phyloP scores from a whole-genome alignment of 2,113 vertebrate species.

The Syngnathus typhle region DNA sequence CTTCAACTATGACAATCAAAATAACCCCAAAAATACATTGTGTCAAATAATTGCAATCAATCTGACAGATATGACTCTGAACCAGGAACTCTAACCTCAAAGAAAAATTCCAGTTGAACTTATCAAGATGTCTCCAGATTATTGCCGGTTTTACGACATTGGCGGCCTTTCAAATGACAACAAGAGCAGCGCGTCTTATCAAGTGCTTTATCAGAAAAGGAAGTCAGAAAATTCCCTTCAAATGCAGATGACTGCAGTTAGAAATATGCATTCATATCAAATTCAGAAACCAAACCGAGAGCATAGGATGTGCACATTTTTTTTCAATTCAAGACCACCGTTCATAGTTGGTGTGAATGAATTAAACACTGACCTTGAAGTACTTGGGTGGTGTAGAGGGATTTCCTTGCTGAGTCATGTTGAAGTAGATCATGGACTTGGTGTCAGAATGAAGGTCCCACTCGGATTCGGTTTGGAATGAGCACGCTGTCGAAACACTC shows the following conservation, averaged over 20 bases:
- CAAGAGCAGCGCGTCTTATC: too few relatives aligned
- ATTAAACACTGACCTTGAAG: slow-evolving; percentile 49
- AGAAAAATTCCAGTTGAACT: neutral
- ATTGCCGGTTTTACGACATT: neutral
- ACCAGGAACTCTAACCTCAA: neutral
- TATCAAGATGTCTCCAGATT: neutral
- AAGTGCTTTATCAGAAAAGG: too few relatives aligned
- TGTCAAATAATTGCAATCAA: neutral
- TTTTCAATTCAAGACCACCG: too few relatives aligned
- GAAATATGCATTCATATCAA: too few relatives aligned
- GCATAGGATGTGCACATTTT: neutral
- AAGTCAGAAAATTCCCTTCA: too few relatives aligned
- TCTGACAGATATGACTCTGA: neutral
- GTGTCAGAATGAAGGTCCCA: slow-evolving; percentile 37
- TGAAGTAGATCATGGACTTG: slow-evolving; percentile 52
- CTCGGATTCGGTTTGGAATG: slow-evolving; percentile 41
- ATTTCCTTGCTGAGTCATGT: slow-evolving; percentile 42
- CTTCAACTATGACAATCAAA: neutral
- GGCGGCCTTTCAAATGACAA: neutral
- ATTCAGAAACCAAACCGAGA: too few relatives aligned
- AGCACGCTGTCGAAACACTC: slow-evolving; percentile 59
- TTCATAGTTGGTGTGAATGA: neutral
- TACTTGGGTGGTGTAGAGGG: slow-evolving; percentile 35
- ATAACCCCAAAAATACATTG: neutral
- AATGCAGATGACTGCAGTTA: neutral